A percentile compares a stretch with the other conserved stretches of the same genome.
These are phyloP conservation scores for Cephalopachus bancanus DNA, from an alignment of 2,797 vertebrate species.

Conservation along the genomic window DNA sequence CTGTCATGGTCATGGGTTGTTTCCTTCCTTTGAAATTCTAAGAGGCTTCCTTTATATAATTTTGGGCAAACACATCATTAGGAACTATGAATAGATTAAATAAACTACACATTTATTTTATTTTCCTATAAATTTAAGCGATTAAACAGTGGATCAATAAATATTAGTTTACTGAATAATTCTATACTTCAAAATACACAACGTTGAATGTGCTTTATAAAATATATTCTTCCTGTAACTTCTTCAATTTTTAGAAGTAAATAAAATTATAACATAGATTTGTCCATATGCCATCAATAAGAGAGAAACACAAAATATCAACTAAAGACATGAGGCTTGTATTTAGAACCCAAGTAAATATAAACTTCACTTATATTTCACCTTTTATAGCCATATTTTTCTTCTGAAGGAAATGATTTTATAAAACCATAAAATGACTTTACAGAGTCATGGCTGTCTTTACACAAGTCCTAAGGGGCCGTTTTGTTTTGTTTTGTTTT, in stretches of 20 bases:
- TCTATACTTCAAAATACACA: neutral
- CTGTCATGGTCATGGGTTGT: constrained; percentile 97
- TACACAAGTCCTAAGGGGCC: neutral
- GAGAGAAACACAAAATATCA: neutral
- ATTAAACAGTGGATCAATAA: neutral
- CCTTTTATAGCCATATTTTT: neutral
- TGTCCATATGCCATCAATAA: neutral
- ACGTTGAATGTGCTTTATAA: neutral
- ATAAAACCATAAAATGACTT: constrained; percentile 24
- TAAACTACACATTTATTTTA: neutral
- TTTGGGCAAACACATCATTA: constrained; percentile 98
- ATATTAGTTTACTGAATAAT: constrained; percentile 1
- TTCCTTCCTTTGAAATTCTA: constrained; percentile 99
- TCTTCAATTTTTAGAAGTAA: neutral
- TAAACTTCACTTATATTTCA: neutral
- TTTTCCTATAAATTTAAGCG: neutral
- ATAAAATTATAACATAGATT: neutral
- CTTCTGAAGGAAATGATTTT: neutral
- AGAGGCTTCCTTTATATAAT: constrained; percentile 99
- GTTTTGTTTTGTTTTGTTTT: neutral
- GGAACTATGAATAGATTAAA: constrained; percentile 92
- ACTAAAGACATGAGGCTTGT: neutral
- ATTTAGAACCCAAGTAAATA: neutral
- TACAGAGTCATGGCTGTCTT: neutral
- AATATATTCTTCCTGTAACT: neutral